Conservation (phyloP, 2,113 vertebrate genomes). For the Tylochromis polylepis region DNA sequence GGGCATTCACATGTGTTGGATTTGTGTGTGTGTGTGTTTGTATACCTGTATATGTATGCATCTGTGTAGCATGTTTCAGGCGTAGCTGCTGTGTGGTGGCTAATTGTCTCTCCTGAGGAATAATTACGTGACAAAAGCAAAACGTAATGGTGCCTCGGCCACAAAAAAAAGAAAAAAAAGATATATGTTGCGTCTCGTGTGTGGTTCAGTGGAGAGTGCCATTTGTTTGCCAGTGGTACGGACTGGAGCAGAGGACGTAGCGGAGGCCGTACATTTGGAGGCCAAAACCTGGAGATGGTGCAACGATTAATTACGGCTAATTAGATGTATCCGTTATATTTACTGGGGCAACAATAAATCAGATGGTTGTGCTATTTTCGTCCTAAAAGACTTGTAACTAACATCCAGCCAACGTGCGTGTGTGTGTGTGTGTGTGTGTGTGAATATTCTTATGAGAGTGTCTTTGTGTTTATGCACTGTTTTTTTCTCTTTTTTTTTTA, state of each 20-base stretch:
- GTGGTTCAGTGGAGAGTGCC: conserved; percentile 30
- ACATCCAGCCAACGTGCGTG: conserved; percentile 3
- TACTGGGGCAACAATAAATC: conserved; percentile 66
- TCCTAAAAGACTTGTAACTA: conserved; percentile 54
- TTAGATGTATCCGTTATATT: conserved; percentile 66
- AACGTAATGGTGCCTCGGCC: conserved; percentile 51
- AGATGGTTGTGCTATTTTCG: conserved; percentile 53
- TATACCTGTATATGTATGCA: background rate
- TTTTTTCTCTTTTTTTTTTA: background rate
- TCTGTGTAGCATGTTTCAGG: conserved; percentile 23
- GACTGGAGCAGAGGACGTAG: conserved; percentile 41
- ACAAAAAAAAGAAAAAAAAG: conserved; percentile 9
- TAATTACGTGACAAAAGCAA: conserved; percentile 72
- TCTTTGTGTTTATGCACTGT: background rate
- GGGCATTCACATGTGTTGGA: background rate
- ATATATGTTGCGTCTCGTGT: conserved; percentile 50
- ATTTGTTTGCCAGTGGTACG: conserved; percentile 59
- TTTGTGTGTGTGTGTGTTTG: background rate
- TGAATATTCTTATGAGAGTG: background rate
- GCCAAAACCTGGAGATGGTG: conserved; percentile 41
- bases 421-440: fast-evolving
- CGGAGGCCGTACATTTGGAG: conserved; percentile 40
- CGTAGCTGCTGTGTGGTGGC: conserved; percentile 39
- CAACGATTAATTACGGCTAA: conserved; percentile 70
- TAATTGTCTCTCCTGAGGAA: conserved; percentile 75